Evolutionary conservation across 2,113 vertebrate genomes (phyloP).

Genomic region (Macrotis lagotis): DNA sequence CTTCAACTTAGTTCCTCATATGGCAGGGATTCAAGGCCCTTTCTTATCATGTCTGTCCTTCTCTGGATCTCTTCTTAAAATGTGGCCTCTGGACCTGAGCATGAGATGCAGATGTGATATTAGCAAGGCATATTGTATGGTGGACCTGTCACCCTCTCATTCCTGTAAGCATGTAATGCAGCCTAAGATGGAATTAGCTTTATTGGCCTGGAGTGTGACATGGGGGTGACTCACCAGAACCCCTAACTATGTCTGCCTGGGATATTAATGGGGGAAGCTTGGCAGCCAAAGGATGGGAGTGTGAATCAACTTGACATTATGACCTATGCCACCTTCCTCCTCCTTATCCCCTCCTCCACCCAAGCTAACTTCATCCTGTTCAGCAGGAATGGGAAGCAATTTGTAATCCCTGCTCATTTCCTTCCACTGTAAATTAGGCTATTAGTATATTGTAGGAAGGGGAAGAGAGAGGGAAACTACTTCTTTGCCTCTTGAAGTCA

Average conservation of each 20-base stretch:
- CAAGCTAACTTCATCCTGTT: slow-evolving; percentile 54
- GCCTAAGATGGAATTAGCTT: slow-evolving; percentile 60
- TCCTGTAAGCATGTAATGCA: slow-evolving; percentile 21
- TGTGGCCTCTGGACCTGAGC: neutral
- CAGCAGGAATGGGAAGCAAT: slow-evolving; percentile 49
- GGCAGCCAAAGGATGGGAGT: slow-evolving; percentile 44
- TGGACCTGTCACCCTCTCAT: neutral
- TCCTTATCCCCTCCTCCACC: neutral
- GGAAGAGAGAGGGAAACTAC: neutral
- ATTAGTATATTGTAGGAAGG: neutral
- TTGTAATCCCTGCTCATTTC: slow-evolving; percentile 58
- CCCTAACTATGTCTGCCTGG: slow-evolving; percentile 27
- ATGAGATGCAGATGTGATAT: neutral
- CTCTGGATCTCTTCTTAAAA: neutral
- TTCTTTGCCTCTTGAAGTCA: neutral
- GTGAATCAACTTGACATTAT: slow-evolving; percentile 62
- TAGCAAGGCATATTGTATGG: neutral
- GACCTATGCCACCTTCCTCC: slow-evolving; percentile 2
- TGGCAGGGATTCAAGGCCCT: neutral
- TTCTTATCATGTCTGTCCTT: no score
- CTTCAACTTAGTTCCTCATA: neutral
- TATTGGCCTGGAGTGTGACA: slow-evolving; percentile 8
- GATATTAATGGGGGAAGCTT: neutral
- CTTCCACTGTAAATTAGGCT: slow-evolving; percentile 22
- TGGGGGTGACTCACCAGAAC: slow-evolving; percentile 3